These are phyloP conservation scores for Osmerus eperlanus DNA, from an alignment of 2,113 vertebrate genomes.

Conservation along the genomic window DNA sequence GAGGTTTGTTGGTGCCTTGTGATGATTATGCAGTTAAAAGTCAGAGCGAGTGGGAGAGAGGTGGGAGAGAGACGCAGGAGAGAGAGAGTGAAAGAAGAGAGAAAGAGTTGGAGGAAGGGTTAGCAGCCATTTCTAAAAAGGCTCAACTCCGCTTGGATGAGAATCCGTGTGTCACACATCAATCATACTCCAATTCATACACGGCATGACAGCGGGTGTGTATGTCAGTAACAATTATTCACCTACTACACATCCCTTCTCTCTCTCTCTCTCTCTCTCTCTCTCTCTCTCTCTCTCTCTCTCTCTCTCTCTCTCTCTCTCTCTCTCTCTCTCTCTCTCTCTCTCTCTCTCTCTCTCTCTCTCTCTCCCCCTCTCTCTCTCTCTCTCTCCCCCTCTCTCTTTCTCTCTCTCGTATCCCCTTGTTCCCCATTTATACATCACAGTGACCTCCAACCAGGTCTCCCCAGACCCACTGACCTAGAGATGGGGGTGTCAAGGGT, in stretches of 20 bases:
- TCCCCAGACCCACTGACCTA: constrained; percentile 63
- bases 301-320: too few species aligned
- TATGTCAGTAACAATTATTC: too few species aligned
- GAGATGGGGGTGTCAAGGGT: constrained; percentile 55
- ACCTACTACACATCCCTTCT: too few species aligned
- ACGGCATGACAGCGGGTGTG: too few species aligned
- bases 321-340: too few species aligned
- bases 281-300: too few species aligned
- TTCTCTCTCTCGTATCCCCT: constrained; percentile 33
- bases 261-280: too few species aligned
- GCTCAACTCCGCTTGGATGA: constrained; percentile 30
- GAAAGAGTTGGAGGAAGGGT: constrained; percentile 5
- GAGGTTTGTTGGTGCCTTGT: too few species aligned
- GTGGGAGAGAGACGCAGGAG: constrained; percentile 1
- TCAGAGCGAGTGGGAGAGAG: constrained; percentile 9
- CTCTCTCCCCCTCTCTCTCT: too few species aligned
- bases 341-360: too few species aligned
- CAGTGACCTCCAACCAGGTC: constrained; percentile 59
- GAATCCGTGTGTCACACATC: constrained; percentile 29
- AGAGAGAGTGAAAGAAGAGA: neutral
- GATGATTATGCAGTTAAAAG: constrained; percentile 22
- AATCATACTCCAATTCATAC: neutral
- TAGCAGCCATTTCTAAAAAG: constrained; percentile 25
- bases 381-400: too few species aligned
- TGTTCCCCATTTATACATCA: constrained; percentile 58